phyloP scores from a whole-genome alignment of 1,140 invertebrate species.

The Cyclargus thomasi region DNA sequence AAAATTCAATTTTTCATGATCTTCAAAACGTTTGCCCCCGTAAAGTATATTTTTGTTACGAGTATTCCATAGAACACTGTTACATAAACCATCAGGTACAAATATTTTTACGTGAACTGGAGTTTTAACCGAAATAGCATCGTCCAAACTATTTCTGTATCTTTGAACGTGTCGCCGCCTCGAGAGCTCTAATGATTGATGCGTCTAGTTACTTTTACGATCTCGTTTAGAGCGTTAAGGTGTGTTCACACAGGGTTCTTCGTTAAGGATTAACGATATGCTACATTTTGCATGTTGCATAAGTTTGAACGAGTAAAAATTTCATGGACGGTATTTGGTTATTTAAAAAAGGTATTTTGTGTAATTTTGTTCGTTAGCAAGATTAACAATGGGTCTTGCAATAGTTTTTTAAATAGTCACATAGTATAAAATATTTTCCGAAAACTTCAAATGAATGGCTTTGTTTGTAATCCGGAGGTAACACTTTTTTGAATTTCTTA shows the following conservation, averaged over 20 bases:
- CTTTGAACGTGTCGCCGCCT: slow-evolving; percentile 45
- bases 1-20: neutral
- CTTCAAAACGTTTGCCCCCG: neutral
- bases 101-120: slow-evolving; percentile 12
- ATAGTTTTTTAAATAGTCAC: no score
- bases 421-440: no score
- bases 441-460: no score
- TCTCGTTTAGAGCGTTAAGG: slow-evolving; percentile 24
- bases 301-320: neutral
- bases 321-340: no score
- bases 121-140: slow-evolving; percentile 46
- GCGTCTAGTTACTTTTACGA: slow-evolving; percentile 31
- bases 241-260: neutral
- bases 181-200: slow-evolving; percentile 32
- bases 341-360: no score
- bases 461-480: no score
- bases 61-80: neutral
- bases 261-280: neutral
- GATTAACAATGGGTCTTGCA: no score
- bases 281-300: neutral
- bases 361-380: no score
- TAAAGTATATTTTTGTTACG: neutral
- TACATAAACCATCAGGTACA: slow-evolving; percentile 8
- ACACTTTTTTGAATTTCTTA: no score
- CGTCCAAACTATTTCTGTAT: slow-evolving; percentile 56